These are phyloP conservation scores for Musca domestica DNA, from an alignment of 1,140 invertebrate species.

Conservation along the genomic window DNA sequence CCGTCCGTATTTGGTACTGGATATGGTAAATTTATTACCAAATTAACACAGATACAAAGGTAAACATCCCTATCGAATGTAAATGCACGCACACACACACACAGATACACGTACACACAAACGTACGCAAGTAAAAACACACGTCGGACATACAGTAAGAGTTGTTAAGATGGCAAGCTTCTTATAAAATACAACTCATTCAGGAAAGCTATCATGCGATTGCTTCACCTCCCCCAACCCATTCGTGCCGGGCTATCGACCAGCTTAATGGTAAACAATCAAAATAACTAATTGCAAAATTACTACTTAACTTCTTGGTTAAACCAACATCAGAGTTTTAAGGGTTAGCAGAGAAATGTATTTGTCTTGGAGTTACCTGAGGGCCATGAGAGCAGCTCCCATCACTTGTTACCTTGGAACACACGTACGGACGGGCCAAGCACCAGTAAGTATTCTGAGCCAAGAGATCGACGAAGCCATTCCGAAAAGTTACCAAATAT, in stretches of 20 bases:
- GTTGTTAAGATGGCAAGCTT: too few species aligned
- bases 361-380: background rate
- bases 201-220: too few species aligned
- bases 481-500: constrained; percentile 15
- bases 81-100: background rate
- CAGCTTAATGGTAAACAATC: constrained; percentile 20
- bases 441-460: too few species aligned
- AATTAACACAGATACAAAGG: too few species aligned
- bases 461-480: too few species aligned
- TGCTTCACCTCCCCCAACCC: too few species aligned
- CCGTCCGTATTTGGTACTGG: too few species aligned
- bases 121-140: too few species aligned
- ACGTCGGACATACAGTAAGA: too few species aligned
- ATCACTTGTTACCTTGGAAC: background rate
- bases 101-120: background rate
- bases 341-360: constrained; percentile 8
- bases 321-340: constrained; percentile 18
- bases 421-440: too few species aligned
- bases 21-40: constrained; percentile 7
- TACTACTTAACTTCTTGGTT: constrained; percentile 22
- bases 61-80: too few species aligned
- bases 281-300: constrained; percentile 22
- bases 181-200: too few species aligned
- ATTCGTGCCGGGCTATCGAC: background rate
- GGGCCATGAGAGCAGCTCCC: background rate